phyloP scores from a whole-genome alignment of 1,140 invertebrate genomes.

The Chelonus insularis region DNA sequence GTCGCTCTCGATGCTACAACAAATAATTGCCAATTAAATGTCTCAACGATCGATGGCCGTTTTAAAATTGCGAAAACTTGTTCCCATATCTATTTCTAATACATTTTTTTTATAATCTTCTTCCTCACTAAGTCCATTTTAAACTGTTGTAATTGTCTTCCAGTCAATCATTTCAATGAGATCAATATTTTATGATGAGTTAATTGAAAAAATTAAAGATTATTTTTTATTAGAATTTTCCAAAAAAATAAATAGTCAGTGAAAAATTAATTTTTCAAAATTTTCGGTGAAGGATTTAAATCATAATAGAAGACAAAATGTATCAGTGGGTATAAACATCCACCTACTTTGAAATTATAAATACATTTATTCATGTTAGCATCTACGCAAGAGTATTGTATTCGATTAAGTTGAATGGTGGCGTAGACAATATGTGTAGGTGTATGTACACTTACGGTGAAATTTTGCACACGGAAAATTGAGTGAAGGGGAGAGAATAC shows the following conservation, averaged over 20 bases:
- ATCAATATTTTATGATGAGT: too few relatives aligned
- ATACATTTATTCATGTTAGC: slow-evolving; percentile 49
- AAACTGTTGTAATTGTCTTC: background rate
- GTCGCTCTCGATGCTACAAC: slow-evolving; percentile 46
- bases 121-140: background rate
- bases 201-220: too few relatives aligned
- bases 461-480: too few relatives aligned
- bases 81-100: background rate
- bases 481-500: background rate
- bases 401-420: slow-evolving; percentile 24
- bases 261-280: too few relatives aligned
- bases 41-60: slow-evolving; percentile 39
- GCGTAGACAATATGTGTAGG: background rate
- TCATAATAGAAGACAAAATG: too few relatives aligned
- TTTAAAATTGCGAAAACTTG: slow-evolving; percentile 34
- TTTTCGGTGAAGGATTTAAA: too few relatives aligned
- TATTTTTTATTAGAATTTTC: too few relatives aligned
- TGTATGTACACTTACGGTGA: background rate
- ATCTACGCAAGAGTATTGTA: slow-evolving; percentile 47
- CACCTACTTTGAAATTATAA: slow-evolving; percentile 43
- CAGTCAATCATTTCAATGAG: background rate
- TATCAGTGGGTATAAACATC: too few relatives aligned
- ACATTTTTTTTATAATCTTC: background rate
- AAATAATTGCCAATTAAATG: slow-evolving; percentile 54
- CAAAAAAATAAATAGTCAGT: too few relatives aligned